A percentile compares a stretch with the other conserved stretches of the same genome.
Conservation (phyloP, 1,140 invertebrate genomes). For the Calephelis virginiensis region DNA sequence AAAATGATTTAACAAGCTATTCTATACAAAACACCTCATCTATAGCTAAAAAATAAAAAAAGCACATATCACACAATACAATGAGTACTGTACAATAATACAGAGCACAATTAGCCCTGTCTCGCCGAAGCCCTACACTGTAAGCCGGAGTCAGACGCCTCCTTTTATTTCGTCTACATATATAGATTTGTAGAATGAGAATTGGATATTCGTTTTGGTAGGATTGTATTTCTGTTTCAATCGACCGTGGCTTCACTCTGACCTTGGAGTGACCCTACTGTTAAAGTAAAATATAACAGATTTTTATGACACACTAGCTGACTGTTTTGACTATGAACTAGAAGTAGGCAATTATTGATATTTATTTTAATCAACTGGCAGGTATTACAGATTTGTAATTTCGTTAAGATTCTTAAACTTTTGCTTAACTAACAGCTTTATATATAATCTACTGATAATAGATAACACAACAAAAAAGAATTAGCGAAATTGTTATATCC, state of each 20-base stretch:
- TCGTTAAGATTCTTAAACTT: too few relatives aligned
- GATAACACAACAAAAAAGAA: too few relatives aligned
- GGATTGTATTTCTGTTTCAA: neutral
- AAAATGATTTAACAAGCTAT: neutral
- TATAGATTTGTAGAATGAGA: conserved; percentile 7
- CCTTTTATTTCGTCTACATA: conserved; percentile 42
- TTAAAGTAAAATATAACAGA: too few relatives aligned
- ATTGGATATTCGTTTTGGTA: neutral
- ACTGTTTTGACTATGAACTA: too few relatives aligned
- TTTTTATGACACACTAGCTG: too few relatives aligned
- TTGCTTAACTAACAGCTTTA: too few relatives aligned
- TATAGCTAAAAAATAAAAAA: neutral
- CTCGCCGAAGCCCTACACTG: conserved; percentile 60
- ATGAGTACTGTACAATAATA: conserved; percentile 11
- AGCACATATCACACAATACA: conserved; percentile 16
- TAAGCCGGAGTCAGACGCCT: conserved; percentile 62
- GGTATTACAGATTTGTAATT: too few relatives aligned
- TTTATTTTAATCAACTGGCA: too few relatives aligned
- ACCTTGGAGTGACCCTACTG: too few relatives aligned
- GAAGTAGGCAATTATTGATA: too few relatives aligned
- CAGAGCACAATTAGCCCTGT: conserved; percentile 52
- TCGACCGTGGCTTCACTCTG: neutral
- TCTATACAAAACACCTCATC: neutral
- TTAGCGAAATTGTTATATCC: too few relatives aligned
- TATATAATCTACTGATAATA: too few relatives aligned